Evolutionary conservation across 2,888 invertebrate genomes (phyloP), one percentile per base, ranked within the genome.

Genomic region (Epinotia brunnichana): DNA sequence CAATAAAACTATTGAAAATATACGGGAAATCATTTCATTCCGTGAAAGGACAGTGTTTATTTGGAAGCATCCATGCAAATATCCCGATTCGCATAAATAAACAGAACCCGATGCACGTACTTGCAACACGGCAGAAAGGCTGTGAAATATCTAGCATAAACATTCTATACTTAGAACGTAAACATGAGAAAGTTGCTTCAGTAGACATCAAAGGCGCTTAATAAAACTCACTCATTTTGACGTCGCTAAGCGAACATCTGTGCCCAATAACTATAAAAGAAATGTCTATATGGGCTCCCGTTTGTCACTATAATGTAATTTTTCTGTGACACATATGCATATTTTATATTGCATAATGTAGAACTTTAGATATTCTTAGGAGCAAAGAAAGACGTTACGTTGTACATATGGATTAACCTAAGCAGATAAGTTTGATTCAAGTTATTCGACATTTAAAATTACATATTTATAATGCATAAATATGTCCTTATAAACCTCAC

Each of bases 151-250:
- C 57, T 59, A 73, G 69, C 59, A 64, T 69, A 73, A 73, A 74
- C 48, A 69, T 73, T 73, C 79, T 82, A 82, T 83, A 83, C 84
- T 84, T 81, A 83, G 81, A 82, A 81, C 79, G 83, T 83, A 87
- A 86, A 86, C 83, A 86, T 76, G 80, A 81, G 81, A 83, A 86
- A 88, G 86, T 88, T 84, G 82, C 86, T 87, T 80, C 81, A 82
- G 83, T 78, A 85, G 82, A 90, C 88, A 87, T 90, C 89, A 90
- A 90, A 90, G 90, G 84, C 82, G 81, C 84, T 83, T 82, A 84
- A 87, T 89, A 87, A 87, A 87, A 87, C 82, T 84, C 83, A 85
- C 85, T 86, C 87, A 87, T 87, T 86, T 84, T 83, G 85, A 83
- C 86, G 85, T 84, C 79, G 83, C 80, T 79, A 76, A 81, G 85